Base-by-base conservation (phyloP, 2,797 vertebrate genomes). In the Sebastiscus albofasciatus region DNA sequence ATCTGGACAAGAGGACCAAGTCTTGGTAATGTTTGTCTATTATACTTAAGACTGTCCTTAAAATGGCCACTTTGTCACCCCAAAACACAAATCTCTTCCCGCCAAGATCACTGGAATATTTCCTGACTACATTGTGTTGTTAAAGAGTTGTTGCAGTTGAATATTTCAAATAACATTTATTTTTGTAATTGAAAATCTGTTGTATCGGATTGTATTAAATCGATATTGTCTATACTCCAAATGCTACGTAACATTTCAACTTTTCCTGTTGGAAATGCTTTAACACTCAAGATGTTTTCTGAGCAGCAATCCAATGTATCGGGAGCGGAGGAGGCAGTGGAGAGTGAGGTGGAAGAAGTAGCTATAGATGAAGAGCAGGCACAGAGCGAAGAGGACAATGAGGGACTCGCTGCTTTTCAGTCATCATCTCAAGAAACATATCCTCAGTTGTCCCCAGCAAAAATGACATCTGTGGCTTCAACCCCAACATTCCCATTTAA, bases 401-500 rank as follows among this genome's bases (percentile, higher is more conserved):
- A 89, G 54, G 85, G 75, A 55, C 54, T 18, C 4, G 2, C 14
- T 55, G 59, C 10, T 76, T 81, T 75, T 59, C 83, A 84, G 14
- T 46, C 75, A 9, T 81, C 89, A 29, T 81, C 81, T 36, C 68
- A 79, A 42, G 88, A 82, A 72, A 87, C 5, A 14, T 75, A 75
- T 79, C 80, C 67, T 67, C 79, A 83, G 22, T 34, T 87, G 2
- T 85, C 87, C 29, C 80, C 83, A 0, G 26, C 69, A 76, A 85
- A 84, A 79, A 88, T 56, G 60, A 88, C 87, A 69, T 60, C 83
- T 31, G 72, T 46, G 14, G 75, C 86, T 59, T 84, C 82, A 71
- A 93, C 90, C 3, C 91, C 94, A 49, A 85, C 86, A 1, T 96
- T 96, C 71, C 66, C 87, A 58, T 93, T 96, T 67, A 90, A 80